A percentile compares a stretch with the other conserved stretches of the same genome.
Evolutionary conservation across 1,140 invertebrate genomes (phyloP).

Genomic region (Zaprionus ghesquierei): DNA sequence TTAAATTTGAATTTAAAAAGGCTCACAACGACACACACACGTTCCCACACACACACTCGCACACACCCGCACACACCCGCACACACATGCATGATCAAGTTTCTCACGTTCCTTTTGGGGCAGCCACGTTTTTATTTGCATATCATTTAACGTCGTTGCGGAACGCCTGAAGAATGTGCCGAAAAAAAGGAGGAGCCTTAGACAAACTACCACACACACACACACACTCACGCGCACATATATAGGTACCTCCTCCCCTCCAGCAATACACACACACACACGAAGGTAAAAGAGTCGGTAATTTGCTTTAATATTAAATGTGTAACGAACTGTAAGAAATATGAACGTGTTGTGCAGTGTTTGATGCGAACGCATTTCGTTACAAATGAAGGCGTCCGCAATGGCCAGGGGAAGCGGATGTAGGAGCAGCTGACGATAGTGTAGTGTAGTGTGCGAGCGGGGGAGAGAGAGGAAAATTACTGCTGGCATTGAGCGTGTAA

Average conservation of each 20-base stretch:
- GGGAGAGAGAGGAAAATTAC: constrained; percentile 13
- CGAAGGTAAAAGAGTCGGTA: constrained; percentile 48
- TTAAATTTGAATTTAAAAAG: constrained; percentile 77
- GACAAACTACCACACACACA: constrained; percentile 52
- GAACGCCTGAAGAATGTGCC: constrained; percentile 57
- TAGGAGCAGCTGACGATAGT: background rate
- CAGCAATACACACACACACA: background rate
- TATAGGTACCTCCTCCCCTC: background rate
- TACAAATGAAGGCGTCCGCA: background rate
- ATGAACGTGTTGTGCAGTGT: constrained; percentile 75
- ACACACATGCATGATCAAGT: constrained; percentile 14
- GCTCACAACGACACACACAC: constrained; percentile 8
- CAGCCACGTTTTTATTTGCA: constrained; percentile 73
- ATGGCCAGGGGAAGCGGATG: background rate
- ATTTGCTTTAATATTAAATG: constrained; percentile 81
- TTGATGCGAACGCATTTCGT: constrained; percentile 71
- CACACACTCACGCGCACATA: constrained; percentile 9
- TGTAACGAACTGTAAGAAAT: constrained; percentile 78
- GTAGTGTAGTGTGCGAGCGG: too few relatives aligned
- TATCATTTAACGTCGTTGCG: constrained; percentile 64
- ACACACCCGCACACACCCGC: background rate
- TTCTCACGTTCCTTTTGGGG: constrained; percentile 31
- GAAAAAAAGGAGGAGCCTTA: constrained; percentile 40
- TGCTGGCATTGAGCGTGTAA: constrained; percentile 51
- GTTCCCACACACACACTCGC: background rate